Evolutionary conservation across 2,113 vertebrate genomes (phyloP).

Genomic region (Daphoenositta chrysoptera): DNA sequence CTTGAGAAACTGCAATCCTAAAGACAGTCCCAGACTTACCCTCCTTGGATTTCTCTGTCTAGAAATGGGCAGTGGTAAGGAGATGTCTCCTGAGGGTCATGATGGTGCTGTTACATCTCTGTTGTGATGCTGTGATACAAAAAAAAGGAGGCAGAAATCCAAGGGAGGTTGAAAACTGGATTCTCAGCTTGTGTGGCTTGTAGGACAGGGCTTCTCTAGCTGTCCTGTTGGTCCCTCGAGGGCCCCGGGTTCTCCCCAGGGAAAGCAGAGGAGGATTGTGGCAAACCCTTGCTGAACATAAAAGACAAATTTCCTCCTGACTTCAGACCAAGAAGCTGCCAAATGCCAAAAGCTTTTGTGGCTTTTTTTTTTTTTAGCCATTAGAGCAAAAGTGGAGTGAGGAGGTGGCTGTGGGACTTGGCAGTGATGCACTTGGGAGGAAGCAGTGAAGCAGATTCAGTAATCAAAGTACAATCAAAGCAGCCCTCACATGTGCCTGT

Average conservation of each 20-base stretch:
- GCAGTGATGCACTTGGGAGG: neutral
- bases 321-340: neutral
- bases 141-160: neutral
- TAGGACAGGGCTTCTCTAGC: neutral
- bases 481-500: neutral
- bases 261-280: neutral
- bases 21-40: neutral
- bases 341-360: no score
- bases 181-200: neutral
- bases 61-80: neutral
- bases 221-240: neutral
- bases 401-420: neutral
- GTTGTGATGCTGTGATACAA: neutral
- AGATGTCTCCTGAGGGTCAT: neutral
- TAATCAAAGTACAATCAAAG: neutral
- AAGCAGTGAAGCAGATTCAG: neutral
- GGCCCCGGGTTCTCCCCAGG: neutral
- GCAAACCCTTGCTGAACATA: neutral
- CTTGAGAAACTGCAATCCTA: neutral
- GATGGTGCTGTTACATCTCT: neutral
- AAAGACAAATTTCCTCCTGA: neutral
- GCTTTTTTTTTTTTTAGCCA: neutral
- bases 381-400: neutral
- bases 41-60: neutral
- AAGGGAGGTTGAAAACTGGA: neutral